Evolutionary conservation across 2,888 invertebrate species (phyloP).

Genomic region (Andrena hattorfiana): DNA sequence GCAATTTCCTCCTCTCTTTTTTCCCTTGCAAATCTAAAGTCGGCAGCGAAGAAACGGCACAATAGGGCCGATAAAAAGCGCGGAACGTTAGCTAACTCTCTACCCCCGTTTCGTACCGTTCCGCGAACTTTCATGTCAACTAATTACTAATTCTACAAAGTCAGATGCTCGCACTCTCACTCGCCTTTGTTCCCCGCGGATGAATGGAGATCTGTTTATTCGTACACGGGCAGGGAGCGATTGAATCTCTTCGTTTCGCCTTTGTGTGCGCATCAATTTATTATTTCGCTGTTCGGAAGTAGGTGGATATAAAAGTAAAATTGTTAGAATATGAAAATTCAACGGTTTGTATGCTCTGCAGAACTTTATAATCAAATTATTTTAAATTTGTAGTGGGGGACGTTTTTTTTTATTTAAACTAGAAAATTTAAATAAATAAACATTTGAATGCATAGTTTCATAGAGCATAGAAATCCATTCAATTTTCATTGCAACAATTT

Average conservation of each 20-base stretch:
- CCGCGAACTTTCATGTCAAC: constrained; percentile 39
- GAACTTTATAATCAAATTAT: too few species aligned
- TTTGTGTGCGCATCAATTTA: constrained; percentile 4
- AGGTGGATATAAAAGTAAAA: too few species aligned
- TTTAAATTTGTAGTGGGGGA: neutral
- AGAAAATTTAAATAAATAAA: too few species aligned
- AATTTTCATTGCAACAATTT: too few species aligned
- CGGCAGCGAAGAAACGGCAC: too few species aligned
- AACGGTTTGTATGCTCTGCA: too few species aligned
- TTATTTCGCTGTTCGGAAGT: neutral
- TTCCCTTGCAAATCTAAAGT: too few species aligned
- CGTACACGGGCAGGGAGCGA: constrained; percentile 10
- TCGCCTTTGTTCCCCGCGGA: constrained; percentile 35
- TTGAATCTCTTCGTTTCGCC: constrained; percentile 32
- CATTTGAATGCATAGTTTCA: too few species aligned
- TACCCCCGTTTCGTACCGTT: constrained; percentile 19
- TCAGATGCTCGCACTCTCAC: constrained; percentile 17
- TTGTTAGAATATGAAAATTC: too few species aligned
- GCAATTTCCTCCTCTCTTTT: too few species aligned
- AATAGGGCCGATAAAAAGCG: neutral
- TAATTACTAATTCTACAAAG: constrained; percentile 46
- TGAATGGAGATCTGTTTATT: constrained; percentile 43
- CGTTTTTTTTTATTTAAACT: too few species aligned
- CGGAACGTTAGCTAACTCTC: constrained; percentile 4
- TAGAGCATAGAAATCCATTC: too few species aligned